Evolutionary conservation across 2,113 vertebrate species (phyloP).

Genomic region (Ptilonorhynchus violaceus): DNA sequence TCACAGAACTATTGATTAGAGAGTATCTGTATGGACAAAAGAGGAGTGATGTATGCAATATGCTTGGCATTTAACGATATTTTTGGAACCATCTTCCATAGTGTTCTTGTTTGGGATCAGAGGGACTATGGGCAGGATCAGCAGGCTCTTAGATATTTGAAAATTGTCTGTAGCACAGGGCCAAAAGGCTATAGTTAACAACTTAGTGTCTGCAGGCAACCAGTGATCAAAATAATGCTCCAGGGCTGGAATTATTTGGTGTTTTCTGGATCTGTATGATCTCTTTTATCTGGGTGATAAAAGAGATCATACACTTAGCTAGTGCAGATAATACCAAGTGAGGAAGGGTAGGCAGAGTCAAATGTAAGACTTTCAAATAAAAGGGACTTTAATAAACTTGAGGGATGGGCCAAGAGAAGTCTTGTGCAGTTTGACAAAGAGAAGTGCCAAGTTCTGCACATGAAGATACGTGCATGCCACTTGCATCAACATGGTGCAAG

Average conservation of each 20-base stretch:
- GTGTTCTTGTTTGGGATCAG: not conserved
- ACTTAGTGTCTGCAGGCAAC: not conserved
- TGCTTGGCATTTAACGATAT: not conserved
- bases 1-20: not conserved
- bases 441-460: not conserved
- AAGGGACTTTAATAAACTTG: not conserved
- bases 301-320: not conserved
- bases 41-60: not conserved
- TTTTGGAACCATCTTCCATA: not conserved
- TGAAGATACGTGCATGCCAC: not conserved
- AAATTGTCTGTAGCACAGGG: not conserved
- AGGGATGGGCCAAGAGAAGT: not conserved
- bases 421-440: not conserved
- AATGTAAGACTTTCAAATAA: not conserved
- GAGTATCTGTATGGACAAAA: too few species aligned
- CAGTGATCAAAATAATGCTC: not conserved
- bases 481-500: not conserved
- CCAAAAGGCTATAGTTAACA: not conserved
- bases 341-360: not conserved
- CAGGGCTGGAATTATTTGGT: not conserved
- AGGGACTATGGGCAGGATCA: not conserved
- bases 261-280: not conserved
- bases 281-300: too few species aligned
- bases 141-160: not conserved
- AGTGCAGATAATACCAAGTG: not conserved